These are phyloP conservation scores for Athalia circularis DNA, from an alignment of 2,888 invertebrate genomes.

Conservation along the genomic window DNA sequence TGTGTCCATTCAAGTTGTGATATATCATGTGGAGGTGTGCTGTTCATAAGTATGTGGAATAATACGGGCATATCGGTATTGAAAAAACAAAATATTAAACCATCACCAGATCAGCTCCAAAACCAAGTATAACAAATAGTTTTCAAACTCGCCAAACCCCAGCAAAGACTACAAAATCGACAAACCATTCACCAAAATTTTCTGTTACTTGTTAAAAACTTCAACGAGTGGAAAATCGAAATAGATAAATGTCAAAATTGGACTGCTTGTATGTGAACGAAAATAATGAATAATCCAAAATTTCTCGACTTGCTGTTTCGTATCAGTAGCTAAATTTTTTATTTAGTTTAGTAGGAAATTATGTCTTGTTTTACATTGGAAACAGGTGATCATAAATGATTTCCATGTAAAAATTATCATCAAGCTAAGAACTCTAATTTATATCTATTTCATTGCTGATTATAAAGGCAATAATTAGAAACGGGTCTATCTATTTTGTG, in stretches of 20 bases:
- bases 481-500: not conserved
- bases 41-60: conserved; percentile 24
- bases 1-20: conserved; percentile 23
- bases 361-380: not conserved
- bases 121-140: conserved; percentile 49
- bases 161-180: conserved; percentile 46
- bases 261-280: not conserved
- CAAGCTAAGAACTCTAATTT: not conserved
- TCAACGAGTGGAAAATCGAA: conserved; percentile 38
- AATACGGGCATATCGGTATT: conserved; percentile 19
- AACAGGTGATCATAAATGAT: not conserved
- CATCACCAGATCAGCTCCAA: conserved; percentile 58
- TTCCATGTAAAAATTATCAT: conserved; percentile 8
- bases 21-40: conserved; percentile 28
- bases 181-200: conserved; percentile 46
- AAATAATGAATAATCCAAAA: not conserved
- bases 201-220: conserved; percentile 32
- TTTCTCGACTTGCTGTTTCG: not conserved
- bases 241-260: conserved; percentile 34
- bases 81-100: conserved; percentile 49
- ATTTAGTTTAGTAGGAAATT: not conserved
- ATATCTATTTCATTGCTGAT: not conserved
- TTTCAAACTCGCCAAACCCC: conserved; percentile 41
- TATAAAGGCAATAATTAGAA: not conserved
- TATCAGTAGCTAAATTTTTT: not conserved